Percentiles rank a stretch among this genome's conserved stretches.
Evolutionary conservation across 1,140 invertebrate species (phyloP).

Genomic region (Bathynomus jamesi): DNA sequence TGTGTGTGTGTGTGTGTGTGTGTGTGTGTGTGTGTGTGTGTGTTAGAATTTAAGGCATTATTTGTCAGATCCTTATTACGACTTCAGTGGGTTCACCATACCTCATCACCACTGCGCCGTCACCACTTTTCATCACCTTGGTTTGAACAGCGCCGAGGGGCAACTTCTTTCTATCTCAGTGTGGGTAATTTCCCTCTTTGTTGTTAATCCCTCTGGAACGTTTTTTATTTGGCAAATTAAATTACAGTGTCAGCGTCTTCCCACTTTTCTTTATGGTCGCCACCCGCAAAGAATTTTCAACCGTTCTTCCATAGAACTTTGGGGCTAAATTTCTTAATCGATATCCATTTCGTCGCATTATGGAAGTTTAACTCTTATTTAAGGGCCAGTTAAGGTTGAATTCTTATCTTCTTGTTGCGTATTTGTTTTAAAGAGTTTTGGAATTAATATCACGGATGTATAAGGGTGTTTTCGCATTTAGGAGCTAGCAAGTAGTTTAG

Average conservation of each 20-base stretch:
- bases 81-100: too few relatives aligned
- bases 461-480: constrained; percentile 1
- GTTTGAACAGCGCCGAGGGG: neutral
- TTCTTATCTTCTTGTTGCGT: neutral
- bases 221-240: constrained; percentile 1
- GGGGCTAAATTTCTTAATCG: neutral
- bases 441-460: neutral
- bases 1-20: too few relatives aligned
- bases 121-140: neutral
- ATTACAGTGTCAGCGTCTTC: neutral
- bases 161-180: neutral
- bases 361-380: neutral
- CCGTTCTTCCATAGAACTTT: neutral
- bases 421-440: neutral
- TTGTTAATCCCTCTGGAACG: neutral
- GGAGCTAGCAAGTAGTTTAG: neutral
- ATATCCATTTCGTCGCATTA: neutral
- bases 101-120: neutral
- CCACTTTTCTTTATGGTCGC: neutral
- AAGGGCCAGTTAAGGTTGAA: neutral
- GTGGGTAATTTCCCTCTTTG: neutral
- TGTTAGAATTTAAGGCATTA: too few relatives aligned
- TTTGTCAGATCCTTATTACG: too few relatives aligned
- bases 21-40: too few relatives aligned
- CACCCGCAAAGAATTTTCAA: neutral